A percentile compares a stretch with the other conserved stretches of the same genome.
Evolutionary conservation across 2,888 invertebrate genomes (phyloP).

Genomic region (Cerastis leucographa): DNA sequence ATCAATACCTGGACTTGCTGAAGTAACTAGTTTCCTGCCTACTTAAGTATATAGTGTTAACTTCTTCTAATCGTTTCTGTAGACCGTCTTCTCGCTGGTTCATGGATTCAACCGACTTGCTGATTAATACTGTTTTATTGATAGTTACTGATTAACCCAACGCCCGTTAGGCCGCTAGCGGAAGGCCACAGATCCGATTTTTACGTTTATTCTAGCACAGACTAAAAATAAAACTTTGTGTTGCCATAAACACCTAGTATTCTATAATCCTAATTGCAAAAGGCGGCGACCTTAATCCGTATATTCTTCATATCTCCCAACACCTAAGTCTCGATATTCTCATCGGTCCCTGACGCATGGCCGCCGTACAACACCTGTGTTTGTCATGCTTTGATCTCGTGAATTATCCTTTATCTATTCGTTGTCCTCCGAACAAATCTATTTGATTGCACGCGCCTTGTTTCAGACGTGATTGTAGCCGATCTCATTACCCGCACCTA

Average conservation of each 20-base stretch:
- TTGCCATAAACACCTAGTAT: no score
- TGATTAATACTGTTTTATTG: no score
- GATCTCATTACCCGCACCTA: conserved; percentile 66
- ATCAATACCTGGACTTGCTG: neutral
- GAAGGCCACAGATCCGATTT: no score
- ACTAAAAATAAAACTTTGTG: no score
- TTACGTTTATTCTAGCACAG: no score
- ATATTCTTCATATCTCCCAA: neutral
- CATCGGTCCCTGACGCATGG: conserved; percentile 29
- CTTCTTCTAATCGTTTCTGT: no score
- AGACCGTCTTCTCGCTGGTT: no score
- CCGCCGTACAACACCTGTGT: conserved; percentile 73
- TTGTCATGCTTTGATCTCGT: conserved; percentile 81
- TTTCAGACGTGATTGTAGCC: conserved; percentile 65
- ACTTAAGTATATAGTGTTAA: no score
- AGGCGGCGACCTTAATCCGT: neutral
- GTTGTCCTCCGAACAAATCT: conserved; percentile 59
- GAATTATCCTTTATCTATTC: conserved; percentile 77
- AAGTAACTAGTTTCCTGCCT: neutral
- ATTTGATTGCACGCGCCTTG: conserved; percentile 44
- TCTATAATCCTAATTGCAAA: neutral
- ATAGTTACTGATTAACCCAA: no score
- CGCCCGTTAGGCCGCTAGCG: no score
- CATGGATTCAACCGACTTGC: no score
- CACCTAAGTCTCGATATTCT: neutral